A percentile compares a stretch with the other conserved stretches of the same genome.
phyloP scores from a whole-genome alignment of 2,113 vertebrate species.

The Bombycilla garrulus region DNA sequence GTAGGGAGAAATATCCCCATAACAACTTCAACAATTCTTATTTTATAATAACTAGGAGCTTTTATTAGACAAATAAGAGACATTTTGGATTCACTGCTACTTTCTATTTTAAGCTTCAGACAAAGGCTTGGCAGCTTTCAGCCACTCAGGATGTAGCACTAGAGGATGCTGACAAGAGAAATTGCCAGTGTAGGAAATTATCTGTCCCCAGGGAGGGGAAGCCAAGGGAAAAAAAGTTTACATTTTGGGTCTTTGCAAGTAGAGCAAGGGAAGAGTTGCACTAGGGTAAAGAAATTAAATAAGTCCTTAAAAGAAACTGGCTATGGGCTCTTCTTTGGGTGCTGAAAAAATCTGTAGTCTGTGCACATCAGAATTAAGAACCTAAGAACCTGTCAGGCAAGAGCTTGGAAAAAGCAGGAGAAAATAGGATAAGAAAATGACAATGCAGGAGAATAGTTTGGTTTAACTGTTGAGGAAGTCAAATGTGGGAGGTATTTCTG shows the following conservation, averaged over 20 bases:
- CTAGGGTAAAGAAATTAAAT: background rate
- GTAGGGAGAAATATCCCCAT: background rate
- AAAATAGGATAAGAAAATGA: background rate
- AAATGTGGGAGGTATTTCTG: background rate
- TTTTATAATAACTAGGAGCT: background rate
- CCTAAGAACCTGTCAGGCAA: background rate
- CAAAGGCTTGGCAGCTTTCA: background rate
- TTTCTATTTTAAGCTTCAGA: conserved; percentile 11
- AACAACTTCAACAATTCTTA: background rate
- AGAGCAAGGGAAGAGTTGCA: background rate
- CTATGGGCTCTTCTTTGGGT: background rate
- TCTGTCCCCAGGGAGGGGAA: background rate
- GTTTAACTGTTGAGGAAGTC: background rate
- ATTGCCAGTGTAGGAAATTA: background rate
- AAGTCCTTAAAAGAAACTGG: background rate
- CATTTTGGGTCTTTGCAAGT: background rate
- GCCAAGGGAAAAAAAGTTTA: background rate
- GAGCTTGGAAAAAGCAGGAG: background rate
- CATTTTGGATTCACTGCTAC: background rate
- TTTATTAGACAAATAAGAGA: background rate
- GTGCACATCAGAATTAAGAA: background rate
- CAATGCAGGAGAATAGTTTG: background rate
- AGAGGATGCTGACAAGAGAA: background rate
- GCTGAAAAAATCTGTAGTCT: background rate
- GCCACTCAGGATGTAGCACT: background rate